A percentile compares a stretch with the other conserved stretches of the same genome.
Conservation (phyloP, 2,113 vertebrate species). For the Pionites leucogaster region DNA sequence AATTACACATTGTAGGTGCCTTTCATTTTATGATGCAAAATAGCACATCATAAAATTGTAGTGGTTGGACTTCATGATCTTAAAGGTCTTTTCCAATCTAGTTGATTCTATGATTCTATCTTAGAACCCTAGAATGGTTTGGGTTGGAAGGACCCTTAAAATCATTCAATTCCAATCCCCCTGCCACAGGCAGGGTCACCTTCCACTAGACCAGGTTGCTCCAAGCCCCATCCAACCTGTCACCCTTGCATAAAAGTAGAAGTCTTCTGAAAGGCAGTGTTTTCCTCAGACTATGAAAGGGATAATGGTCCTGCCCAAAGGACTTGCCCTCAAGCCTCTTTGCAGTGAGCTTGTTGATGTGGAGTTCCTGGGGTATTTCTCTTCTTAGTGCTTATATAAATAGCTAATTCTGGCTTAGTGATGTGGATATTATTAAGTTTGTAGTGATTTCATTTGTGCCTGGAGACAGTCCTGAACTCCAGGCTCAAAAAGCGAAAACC, state of each 20-base stretch:
- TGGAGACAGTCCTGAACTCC: background rate
- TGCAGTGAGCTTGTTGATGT: too few relatives aligned
- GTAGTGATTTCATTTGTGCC: background rate
- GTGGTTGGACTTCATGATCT: background rate
- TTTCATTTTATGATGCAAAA: background rate
- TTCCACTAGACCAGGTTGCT: background rate
- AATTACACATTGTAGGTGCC: background rate
- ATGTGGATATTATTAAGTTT: background rate
- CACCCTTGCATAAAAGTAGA: background rate
- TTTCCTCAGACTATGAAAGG: background rate
- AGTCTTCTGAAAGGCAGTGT: too few relatives aligned
- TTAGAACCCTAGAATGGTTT: background rate
- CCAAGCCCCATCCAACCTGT: background rate
- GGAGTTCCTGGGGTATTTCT: background rate
- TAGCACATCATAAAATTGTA: background rate
- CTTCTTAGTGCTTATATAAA: background rate
- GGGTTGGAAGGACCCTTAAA: background rate
- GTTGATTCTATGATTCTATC: background rate
- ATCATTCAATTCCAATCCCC: background rate
- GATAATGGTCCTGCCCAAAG: background rate
- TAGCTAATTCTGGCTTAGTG: background rate
- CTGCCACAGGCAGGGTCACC: background rate
- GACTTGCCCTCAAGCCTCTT: background rate
- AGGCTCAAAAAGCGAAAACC: background rate
- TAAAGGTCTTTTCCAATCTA: background rate